Base-by-base conservation (phyloP, 2,888 invertebrate genomes). In the Phyllotreta cruciferae region DNA sequence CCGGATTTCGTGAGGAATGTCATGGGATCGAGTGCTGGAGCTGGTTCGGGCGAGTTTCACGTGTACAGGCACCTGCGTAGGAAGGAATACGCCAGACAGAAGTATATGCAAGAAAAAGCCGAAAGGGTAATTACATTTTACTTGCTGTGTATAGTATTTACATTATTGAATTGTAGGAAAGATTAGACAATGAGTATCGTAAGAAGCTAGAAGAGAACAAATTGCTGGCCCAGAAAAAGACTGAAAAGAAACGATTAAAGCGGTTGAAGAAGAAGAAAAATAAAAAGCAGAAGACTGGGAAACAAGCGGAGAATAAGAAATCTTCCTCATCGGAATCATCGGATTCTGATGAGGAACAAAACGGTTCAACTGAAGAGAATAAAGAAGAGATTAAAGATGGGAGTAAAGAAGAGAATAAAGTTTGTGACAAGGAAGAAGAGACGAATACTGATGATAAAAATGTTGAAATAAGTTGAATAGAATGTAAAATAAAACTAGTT, bases 21-120 rank as follows among this genome's bases (percentile, higher is more conserved):
- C 1, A 98, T 98, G 96, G 98, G 98, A n/a, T 98, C 98, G 0
- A 96, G 97, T 83, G 99, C 99, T 35, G 99, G 99, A 11, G 99
- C 98, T 37, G 99, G 99, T 1, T 97, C 97, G 66, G 98, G 99
- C 6, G 99, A 99, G 81, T 99, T 99, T 82, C 98, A 99, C 81
- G 98, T 99, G 0, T 98, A 98, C 77, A 86, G 98, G 66, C 98
- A 98, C 82, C 85, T 98, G 45, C 83, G 98, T 52, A 85, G 98
- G 63, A 94, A 98, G 80, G 98, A 99, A 83, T 96, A 96, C 82
- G 94, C 98, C 0, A 85, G 99, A 62, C 95, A 98, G 79, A 96
- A 96, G 79, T 92, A 89, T 77, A 94, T 97, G 76, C 92, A 94
- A 75, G 93, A 94, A 75, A 92, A 92, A 82, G 92, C 92, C 73